Evolutionary conservation across 2,888 invertebrate genomes (phyloP).

Genomic region (Argyresthia goedartella): DNA sequence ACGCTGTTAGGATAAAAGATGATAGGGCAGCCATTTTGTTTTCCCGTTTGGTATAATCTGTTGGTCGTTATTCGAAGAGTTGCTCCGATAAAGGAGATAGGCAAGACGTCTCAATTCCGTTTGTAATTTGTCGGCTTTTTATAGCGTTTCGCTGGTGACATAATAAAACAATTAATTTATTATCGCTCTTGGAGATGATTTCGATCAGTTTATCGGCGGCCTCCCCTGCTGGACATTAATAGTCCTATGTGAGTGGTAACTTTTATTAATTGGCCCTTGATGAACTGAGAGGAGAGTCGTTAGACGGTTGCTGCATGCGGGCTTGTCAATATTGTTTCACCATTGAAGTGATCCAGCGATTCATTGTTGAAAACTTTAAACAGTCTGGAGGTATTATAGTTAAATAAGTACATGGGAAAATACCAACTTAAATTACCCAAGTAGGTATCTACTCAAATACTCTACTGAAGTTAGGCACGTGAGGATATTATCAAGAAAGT

Average conservation of each 20-base stretch:
- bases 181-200: slow-evolving; percentile 49
- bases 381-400: no score
- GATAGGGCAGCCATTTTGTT: slow-evolving; percentile 46
- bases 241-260: slow-evolving; percentile 60
- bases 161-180: slow-evolving; percentile 69
- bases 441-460: no score
- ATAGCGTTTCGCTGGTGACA: slow-evolving; percentile 53
- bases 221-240: slow-evolving; percentile 55
- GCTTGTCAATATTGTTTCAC: slow-evolving; percentile 18
- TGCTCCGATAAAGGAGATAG: slow-evolving; percentile 52
- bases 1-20: slow-evolving; percentile 44
- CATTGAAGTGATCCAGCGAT: no score
- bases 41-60: slow-evolving; percentile 51
- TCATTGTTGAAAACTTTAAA: no score
- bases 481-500: no score
- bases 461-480: no score
- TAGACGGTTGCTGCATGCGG: slow-evolving; percentile 40
- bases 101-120: slow-evolving; percentile 65
- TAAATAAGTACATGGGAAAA: no score
- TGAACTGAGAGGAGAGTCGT: slow-evolving; percentile 14
- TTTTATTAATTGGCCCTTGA: slow-evolving; percentile 64
- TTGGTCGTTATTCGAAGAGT: slow-evolving; percentile 39
- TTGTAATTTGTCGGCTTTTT: slow-evolving; percentile 59
- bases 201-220: slow-evolving; percentile 55
- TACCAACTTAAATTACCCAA: no score